Base-by-base conservation (phyloP, 2,113 vertebrate genomes). In the Bubalus kerabau region DNA sequence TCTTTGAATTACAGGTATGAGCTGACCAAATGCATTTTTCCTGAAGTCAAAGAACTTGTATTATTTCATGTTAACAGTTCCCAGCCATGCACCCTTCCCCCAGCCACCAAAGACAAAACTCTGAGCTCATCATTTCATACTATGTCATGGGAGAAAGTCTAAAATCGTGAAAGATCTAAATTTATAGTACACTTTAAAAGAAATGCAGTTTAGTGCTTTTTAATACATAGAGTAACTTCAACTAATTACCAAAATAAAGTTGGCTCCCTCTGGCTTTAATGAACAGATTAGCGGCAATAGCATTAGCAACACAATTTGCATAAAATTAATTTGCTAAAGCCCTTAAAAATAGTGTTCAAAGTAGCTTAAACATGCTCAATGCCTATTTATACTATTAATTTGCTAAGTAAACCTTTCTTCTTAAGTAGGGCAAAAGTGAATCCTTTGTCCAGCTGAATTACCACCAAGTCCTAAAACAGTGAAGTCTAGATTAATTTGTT, bases 261-360 rank as follows among this genome's bases (percentile, higher is more conserved):
- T 97, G 97, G 78, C 96, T 97, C 93, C 96, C 98, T 97, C 91
- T 98, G 93, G 93, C 91, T 95, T 93, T 98, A 98, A 97, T 98
- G 97, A 98, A 90, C 87, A 94, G 97, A 97, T 98, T 97, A 98
- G 90, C 43, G n/a, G 86, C 91, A 56, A 74, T 95, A 59, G 89
- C 95, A 97, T 98, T 96, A 97, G 93, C 93, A 90, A 90, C 76
- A 59, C 46, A n/a, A 97, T 98, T 98, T 97, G 97, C 98, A 98
- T 98, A 98, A 97, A 97, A 97, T 97, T 98, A 97, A 98, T 98
- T 98, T 97, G 91, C 88, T 83, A 93, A 97, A 97, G 95, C 62
- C 93, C 91, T 98, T 98, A 95, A 85, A 97, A 97, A 97, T 94
- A 96, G 97, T 96, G 96, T 97, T 97, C 96, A 84, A 83, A 97